Conservation (phyloP, 2,113 vertebrate genomes). For the Oenanthe oenanthe region DNA sequence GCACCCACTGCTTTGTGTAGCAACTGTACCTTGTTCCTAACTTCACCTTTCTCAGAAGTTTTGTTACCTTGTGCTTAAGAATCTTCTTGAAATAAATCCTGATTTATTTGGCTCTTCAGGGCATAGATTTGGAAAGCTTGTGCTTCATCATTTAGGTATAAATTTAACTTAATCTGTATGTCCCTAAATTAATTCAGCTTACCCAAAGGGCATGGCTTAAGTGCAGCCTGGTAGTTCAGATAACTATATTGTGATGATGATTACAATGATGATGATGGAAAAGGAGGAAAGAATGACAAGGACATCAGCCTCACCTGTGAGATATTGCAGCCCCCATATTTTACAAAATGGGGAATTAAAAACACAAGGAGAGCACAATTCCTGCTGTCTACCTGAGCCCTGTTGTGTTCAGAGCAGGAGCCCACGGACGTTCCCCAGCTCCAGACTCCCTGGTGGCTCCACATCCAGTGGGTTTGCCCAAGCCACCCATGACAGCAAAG, state of each 20-base stretch:
- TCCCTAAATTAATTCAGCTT: background rate
- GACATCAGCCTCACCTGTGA: background rate
- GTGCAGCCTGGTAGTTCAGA: background rate
- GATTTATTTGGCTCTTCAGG: background rate
- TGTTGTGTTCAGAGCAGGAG: background rate
- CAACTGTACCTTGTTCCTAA: background rate
- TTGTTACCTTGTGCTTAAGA: background rate
- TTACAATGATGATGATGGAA: background rate
- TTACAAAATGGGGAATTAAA: background rate
- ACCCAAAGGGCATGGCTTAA: background rate
- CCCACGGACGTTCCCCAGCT: background rate
- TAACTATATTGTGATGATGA: accelerated
- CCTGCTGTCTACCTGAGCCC: background rate
- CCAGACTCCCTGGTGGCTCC: background rate
- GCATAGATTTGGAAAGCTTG: background rate
- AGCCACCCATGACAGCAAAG: background rate
- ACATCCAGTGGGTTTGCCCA: background rate
- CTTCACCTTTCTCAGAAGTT: background rate
- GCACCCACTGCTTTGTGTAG: background rate
- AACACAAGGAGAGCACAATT: background rate
- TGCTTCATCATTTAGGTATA: background rate
- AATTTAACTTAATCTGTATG: background rate
- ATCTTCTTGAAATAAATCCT: background rate
- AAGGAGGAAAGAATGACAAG: background rate
- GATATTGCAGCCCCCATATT: background rate